A percentile compares a stretch with the other conserved stretches of the same genome.
phyloP scores from a whole-genome alignment of 2,888 invertebrate species.

The Rhaphigaster nebulosa region DNA sequence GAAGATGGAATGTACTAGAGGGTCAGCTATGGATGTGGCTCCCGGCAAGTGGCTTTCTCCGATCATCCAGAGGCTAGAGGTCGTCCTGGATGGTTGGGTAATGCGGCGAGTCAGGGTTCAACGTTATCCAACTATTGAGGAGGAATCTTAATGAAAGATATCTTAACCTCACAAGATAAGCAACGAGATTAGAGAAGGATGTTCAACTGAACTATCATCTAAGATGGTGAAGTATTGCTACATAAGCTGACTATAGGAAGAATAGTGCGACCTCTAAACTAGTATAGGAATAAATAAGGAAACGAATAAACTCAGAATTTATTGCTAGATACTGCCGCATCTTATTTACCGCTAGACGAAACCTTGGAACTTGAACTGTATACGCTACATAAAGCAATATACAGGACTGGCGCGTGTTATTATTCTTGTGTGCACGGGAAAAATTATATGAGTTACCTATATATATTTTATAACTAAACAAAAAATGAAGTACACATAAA shows the following conservation, averaged over 20 bases:
- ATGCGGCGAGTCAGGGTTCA: slow-evolving; percentile 3
- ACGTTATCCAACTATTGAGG: neutral
- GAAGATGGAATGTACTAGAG: neutral
- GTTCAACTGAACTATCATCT: too few relatives aligned
- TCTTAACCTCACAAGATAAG: neutral
- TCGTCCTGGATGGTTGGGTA: neutral
- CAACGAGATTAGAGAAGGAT: neutral
- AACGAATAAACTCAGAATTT: neutral
- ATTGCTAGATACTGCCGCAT: neutral
- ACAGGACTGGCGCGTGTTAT: too few relatives aligned
- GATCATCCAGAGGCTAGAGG: neutral
- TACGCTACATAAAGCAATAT: neutral
- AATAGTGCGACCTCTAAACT: neutral
- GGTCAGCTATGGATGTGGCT: neutral
- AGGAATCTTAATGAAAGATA: neutral
- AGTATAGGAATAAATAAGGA: neutral
- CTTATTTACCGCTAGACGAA: neutral
- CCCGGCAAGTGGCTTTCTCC: neutral
- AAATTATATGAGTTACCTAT: too few relatives aligned
- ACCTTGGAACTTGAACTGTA: neutral
- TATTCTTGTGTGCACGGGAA: too few relatives aligned
- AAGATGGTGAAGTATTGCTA: too few relatives aligned
- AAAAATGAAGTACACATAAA: too few relatives aligned
- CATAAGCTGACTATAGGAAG: neutral
- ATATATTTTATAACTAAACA: too few relatives aligned